phyloP scores from a whole-genome alignment of 2,113 vertebrate genomes.

The Galbula dea region DNA sequence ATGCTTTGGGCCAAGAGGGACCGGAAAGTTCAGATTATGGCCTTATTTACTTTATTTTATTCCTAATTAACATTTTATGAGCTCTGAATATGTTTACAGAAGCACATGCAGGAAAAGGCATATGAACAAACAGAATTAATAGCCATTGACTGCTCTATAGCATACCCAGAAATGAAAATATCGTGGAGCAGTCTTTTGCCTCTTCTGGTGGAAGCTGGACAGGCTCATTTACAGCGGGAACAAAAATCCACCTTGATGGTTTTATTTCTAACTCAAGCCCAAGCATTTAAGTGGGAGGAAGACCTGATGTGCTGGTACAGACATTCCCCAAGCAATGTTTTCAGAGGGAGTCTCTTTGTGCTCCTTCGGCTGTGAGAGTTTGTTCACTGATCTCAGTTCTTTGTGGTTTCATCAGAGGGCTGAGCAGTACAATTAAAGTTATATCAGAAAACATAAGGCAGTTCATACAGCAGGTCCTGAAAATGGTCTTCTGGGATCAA shows the following conservation, averaged over 20 bases:
- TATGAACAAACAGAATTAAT: constrained; percentile 34
- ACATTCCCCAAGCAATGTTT: background rate
- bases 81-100: constrained; percentile 57
- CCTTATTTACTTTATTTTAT: constrained; percentile 63
- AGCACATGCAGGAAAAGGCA: background rate
- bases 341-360: background rate
- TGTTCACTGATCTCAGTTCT: background rate
- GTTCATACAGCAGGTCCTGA: background rate
- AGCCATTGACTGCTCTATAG: background rate
- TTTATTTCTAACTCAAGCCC: background rate
- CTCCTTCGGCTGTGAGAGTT: background rate
- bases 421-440: background rate
- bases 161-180: background rate
- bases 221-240: background rate
- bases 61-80: constrained; percentile 62
- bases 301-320: background rate
- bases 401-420: background rate
- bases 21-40: constrained; percentile 35
- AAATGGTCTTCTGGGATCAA: background rate
- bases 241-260: background rate
- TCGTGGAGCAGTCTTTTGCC: background rate
- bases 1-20: background rate
- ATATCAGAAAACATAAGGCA: background rate
- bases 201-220: background rate
- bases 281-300: background rate